Conservation (phyloP, 2,113 vertebrate species). For the Oreotrochilus melanogaster region DNA sequence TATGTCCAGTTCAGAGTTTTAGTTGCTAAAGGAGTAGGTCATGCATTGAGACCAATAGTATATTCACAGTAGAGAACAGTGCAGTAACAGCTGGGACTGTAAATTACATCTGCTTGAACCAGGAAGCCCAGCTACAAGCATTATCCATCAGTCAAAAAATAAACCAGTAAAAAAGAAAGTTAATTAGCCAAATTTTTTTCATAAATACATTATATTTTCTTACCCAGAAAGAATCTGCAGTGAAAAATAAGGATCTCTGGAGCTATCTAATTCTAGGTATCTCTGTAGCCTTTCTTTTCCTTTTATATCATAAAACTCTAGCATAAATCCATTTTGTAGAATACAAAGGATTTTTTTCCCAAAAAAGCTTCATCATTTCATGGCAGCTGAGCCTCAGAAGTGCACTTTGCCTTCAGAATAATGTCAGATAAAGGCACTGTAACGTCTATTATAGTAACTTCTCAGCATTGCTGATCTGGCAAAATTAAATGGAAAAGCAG, state of each 20-base stretch:
- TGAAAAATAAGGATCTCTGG: background rate
- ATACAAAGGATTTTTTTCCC: background rate
- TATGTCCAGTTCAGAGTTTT: background rate
- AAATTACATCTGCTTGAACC: background rate
- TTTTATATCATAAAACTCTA: background rate
- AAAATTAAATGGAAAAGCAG: background rate
- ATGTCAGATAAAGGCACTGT: background rate
- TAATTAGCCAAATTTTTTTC: background rate
- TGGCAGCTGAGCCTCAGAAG: background rate
- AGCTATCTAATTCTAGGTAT: background rate
- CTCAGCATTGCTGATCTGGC: background rate
- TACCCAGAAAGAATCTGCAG: background rate
- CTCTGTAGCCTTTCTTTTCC: background rate
- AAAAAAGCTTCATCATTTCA: background rate
- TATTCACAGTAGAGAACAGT: background rate
- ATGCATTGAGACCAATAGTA: background rate
- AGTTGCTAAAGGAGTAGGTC: background rate
- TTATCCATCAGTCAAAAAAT: background rate
- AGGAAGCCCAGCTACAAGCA: background rate
- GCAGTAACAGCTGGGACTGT: background rate
- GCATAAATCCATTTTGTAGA: background rate
- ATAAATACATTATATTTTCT: background rate
- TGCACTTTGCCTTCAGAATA: conserved; percentile 37
- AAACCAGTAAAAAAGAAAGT: background rate
- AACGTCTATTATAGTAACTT: background rate